These are phyloP conservation scores for Argyrosomus japonicus DNA, from an alignment of 2,113 vertebrate species.

Conservation along the genomic window DNA sequence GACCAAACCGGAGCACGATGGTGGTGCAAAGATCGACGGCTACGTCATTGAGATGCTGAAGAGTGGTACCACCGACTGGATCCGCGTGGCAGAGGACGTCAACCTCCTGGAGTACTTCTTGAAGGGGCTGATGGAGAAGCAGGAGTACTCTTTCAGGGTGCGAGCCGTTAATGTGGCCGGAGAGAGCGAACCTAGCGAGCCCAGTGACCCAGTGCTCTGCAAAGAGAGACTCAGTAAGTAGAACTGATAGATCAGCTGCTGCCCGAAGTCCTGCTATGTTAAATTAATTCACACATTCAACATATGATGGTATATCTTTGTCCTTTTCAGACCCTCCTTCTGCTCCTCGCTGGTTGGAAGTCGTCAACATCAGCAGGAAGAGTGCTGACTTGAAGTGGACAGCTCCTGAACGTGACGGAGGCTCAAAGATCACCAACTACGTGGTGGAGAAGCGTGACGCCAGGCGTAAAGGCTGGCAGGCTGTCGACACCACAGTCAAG, in stretches of 20 bases:
- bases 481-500: constrained; percentile 97
- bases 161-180: constrained; percentile 94
- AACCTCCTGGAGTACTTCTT: constrained; percentile 89
- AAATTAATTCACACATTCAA: not conserved
- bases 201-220: constrained; percentile 96
- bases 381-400: constrained; percentile 97
- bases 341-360: constrained; percentile 94
- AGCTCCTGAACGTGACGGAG: constrained; percentile 93
- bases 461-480: constrained; percentile 96
- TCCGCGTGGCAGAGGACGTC: constrained; percentile 92
- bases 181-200: constrained; percentile 97
- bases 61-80: constrained; percentile 96
- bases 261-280: not conserved
- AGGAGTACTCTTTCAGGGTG: constrained; percentile 97
- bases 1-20: constrained; percentile 98
- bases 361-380: constrained; percentile 91
- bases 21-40: constrained; percentile 96
- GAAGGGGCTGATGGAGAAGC: constrained; percentile 95
- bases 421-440: constrained; percentile 96
- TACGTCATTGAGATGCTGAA: constrained; percentile 96
- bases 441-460: constrained; percentile 96
- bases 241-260: not conserved
- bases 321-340: constrained; percentile 89
- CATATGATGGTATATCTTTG: not conserved
- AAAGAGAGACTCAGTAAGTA: constrained; percentile 97